phyloP scores from a whole-genome alignment of 2,797 vertebrate species.

The Botia almorhae region DNA sequence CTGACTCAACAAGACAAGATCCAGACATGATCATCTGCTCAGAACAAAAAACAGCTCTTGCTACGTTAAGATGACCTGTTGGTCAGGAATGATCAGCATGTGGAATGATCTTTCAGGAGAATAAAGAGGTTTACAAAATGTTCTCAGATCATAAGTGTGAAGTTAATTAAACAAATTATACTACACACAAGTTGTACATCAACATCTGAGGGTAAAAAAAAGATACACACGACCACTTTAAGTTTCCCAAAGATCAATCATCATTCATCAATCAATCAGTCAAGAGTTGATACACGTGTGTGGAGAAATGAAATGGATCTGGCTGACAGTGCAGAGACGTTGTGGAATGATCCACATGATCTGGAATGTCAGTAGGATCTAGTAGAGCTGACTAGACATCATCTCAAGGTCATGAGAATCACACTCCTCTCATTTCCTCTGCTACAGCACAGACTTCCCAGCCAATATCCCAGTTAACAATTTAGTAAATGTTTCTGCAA shows the following conservation, averaged over 20 bases:
- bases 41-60: constrained; percentile 3
- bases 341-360: constrained; percentile 14
- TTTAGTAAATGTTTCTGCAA: too few relatives aligned
- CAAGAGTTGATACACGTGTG: constrained; percentile 6
- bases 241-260: background rate
- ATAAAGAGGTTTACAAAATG: background rate
- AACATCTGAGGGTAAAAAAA: too few relatives aligned
- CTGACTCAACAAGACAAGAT: constrained; percentile 39
- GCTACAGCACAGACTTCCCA: background rate
- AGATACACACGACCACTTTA: too few relatives aligned
- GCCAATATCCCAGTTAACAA: background rate
- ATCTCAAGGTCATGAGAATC: constrained; percentile 53
- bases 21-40: constrained; percentile 31
- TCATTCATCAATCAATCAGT: too few relatives aligned
- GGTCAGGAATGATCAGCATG: constrained; percentile 18
- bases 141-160: constrained; percentile 1
- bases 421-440: constrained; percentile 44
- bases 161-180: background rate
- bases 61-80: constrained; percentile 28
- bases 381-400: constrained; percentile 54
- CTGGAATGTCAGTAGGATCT: constrained; percentile 32
- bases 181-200: background rate
- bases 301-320: constrained; percentile 16
- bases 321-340: constrained; percentile 9
- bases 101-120: background rate